Evolutionary conservation across 2,797 vertebrate species (phyloP), one percentile per base, ranked within the genome.

Genomic region (Dromococcyx pavoninus): DNA sequence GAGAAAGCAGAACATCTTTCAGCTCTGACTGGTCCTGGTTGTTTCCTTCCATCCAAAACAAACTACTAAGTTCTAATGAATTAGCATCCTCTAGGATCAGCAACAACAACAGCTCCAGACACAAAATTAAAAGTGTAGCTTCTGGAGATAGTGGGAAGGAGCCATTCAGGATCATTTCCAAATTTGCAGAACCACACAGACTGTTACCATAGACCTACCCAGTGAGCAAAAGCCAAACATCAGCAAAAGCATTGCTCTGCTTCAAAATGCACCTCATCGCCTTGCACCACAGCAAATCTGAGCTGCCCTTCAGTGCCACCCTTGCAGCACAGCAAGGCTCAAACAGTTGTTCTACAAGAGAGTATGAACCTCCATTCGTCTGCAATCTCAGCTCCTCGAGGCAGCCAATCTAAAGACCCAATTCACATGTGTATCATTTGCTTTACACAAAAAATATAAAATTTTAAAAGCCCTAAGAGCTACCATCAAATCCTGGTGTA

Each of bases 381-480:
- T 93, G 88, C 76, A 93, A 91, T 86, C 60, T 77, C 25, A 9
- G n/a, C 23, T 89, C 76, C 91, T 93, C 74, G 43, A 92, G 85
- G 87, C 79, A 95, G 72, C 18, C 62, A 51, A 88, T 82, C 91
- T 62, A 65, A 81, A 81, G 71, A 89, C 58, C 23, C 87, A 93
- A 82, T 70, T 92, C 90, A 84, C 85, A 64, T 89, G 89, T 3
- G 1, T 88, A 88, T 70, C 27, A 73, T 92, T 92, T 96, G 70
- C 79, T 89, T 88, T 77, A 93, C 57, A 91, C 9, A 90, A 66
- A 90, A 91, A 89, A 80, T 30, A 86, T 21, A 71, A 81, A 72
- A 67, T n/a, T 54, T 53, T 44, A 89, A 89, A 88, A 92, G 70
- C 66, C 11, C 0, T 60, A 91, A 80, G 25, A 94, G 76, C 62